Evolutionary conservation across 2,797 vertebrate genomes (phyloP), one percentile per base, ranked within the genome.

Genomic region (Allenopithecus nigroviridis): DNA sequence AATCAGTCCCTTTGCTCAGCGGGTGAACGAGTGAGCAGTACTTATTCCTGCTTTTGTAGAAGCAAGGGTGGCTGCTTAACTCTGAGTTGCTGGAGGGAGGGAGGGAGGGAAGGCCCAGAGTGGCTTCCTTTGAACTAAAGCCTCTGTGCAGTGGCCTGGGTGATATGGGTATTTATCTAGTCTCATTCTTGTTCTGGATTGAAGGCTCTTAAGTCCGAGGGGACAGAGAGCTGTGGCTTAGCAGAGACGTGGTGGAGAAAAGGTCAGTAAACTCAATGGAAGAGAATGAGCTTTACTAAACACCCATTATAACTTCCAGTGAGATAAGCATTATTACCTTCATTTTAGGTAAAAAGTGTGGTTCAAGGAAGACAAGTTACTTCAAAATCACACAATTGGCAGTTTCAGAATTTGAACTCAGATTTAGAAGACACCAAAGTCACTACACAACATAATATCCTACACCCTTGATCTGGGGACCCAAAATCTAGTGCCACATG

Each of bases 1-100:
- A 98, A 98, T 98, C 98, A 96, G 98, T 93, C 98, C 97, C 98
- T 98, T 98, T 98, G 98, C 97, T 98, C 97, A 98, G 97, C 94
- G 94, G 95, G 97, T 78, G 97, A 84, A 94, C 94, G 80, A 96
- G 83, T 19, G 92, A 89, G 53, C 12, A 21, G 78, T 21, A 76
- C 68, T 97, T 96, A 96, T 80, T 13, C 0, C 11, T 53, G 83
- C 70, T 91, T 98, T 97, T 98, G 96, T 96, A 93, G 68, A 96
- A 95, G 92, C 93, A 97, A 97, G 96, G 97, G 97, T 92, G 95
- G 96, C 97, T 98, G 97, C 96, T 98, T 96, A 98, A 98, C 97
- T 98, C 76, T 57, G 30, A 84, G 89, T 59, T 97, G 91, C 83
- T 97, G 92, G 78, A 97, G 92, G 84, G 21, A 85, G 61, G 80